Evolutionary conservation across 37 sponge, comb jelly and placozoan species (phyloP).

Genomic region (Chondrosia reniformis): DNA sequence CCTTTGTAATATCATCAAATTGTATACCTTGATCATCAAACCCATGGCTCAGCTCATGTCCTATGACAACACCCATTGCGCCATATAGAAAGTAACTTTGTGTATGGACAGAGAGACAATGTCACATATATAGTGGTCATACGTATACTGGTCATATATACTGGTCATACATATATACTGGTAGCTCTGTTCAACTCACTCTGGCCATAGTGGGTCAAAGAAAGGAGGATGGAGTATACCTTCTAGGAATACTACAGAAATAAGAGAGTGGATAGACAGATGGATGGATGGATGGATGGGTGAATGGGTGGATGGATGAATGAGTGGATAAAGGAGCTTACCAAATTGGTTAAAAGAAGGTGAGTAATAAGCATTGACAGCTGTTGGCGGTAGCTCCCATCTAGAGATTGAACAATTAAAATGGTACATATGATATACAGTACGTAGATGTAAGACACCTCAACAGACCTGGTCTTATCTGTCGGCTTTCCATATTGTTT

Average conservation of each 20-base stretch:
- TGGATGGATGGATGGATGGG: too few species aligned
- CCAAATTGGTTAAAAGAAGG: conserved; percentile 55
- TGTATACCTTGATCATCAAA: conserved; percentile 66
- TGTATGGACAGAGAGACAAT: background rate
- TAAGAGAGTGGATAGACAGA: background rate
- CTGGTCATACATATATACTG: too few species aligned
- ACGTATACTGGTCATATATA: too few species aligned
- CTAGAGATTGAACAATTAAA: background rate
- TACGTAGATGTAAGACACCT: too few species aligned
- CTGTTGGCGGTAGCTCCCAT: conserved; percentile 64
- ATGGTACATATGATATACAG: background rate
- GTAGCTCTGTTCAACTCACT: conserved; percentile 26
- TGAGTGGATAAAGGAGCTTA: background rate
- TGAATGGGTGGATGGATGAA: too few species aligned
- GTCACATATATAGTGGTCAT: too few species aligned
- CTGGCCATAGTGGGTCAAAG: conserved; percentile 57
- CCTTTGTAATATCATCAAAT: background rate
- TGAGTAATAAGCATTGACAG: conserved; percentile 64
- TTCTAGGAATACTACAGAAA: conserved; percentile 55
- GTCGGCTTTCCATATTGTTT: background rate
- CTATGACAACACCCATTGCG: conserved; percentile 60
- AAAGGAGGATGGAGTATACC: conserved; percentile 72
- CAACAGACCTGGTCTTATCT: conserved; percentile 27
- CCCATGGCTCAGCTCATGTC: conserved; percentile 76
- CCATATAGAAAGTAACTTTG: conserved; percentile 45